These are phyloP conservation scores for Rhaphigaster nebulosa DNA, from an alignment of 2,888 invertebrate species.

Conservation along the genomic window DNA sequence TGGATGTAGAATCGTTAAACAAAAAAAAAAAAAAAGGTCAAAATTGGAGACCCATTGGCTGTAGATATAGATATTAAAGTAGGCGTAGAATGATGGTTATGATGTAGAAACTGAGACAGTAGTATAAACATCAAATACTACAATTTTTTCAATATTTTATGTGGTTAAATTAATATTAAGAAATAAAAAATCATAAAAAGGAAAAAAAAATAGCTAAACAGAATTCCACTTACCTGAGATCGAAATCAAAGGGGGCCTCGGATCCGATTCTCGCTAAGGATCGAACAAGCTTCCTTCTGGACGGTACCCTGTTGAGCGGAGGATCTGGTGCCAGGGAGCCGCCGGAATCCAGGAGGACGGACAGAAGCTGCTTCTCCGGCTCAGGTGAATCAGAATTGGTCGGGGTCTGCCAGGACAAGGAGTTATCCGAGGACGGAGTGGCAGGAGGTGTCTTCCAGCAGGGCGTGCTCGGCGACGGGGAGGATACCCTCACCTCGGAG, in stretches of 20 bases:
- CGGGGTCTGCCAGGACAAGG: slow-evolving; percentile 64
- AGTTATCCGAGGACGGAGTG: slow-evolving; percentile 63
- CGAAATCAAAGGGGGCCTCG: slow-evolving; percentile 58
- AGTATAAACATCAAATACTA: no score
- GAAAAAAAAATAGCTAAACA: background rate
- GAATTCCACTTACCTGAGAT: background rate
- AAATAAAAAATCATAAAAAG: no score
- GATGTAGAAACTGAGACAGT: no score
- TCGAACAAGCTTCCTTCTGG: slow-evolving; percentile 63
- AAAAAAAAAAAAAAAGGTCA: no score
- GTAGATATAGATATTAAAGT: no score
- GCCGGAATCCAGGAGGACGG: slow-evolving; percentile 58
- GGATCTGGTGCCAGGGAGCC: slow-evolving; percentile 32
- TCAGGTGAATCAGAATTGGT: slow-evolving; percentile 57
- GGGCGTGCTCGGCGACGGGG: slow-evolving; percentile 62
- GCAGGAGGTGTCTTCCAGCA: slow-evolving; percentile 59
- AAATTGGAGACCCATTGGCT: no score
- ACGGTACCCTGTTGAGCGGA: slow-evolving; percentile 61
- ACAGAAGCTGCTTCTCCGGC: slow-evolving; percentile 59
- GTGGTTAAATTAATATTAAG: no score
- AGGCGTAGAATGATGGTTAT: no score
- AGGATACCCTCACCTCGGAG: slow-evolving; percentile 62
- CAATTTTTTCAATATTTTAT: no score
- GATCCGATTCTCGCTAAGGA: slow-evolving; percentile 64
- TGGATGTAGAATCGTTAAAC: no score